Evolutionary conservation across 2,888 invertebrate species (phyloP).

Genomic region (Campaea margaritaria): DNA sequence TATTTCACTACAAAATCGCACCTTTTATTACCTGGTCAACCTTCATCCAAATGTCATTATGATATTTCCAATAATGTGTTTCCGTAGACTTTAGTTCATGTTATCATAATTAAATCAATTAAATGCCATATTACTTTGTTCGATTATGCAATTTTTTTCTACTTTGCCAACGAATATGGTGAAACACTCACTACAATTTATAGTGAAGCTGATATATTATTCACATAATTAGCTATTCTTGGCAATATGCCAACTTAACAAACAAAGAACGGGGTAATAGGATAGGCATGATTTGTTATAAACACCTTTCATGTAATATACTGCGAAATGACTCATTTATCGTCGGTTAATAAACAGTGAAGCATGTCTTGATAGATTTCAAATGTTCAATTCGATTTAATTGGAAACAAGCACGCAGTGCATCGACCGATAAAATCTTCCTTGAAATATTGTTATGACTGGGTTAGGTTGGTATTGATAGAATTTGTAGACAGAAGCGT

Average conservation of each 20-base stretch:
- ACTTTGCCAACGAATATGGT: slow-evolving; percentile 5
- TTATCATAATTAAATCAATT: slow-evolving; percentile 5
- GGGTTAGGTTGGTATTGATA: slow-evolving; percentile 23
- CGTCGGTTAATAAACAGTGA: slow-evolving; percentile 33
- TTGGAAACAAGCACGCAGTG: slow-evolving; percentile 35
- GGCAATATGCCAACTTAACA: slow-evolving; percentile 34
- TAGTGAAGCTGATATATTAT: slow-evolving; percentile 19
- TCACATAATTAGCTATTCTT: slow-evolving; percentile 27
- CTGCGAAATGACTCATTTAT: slow-evolving; percentile 32
- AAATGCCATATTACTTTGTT: slow-evolving; percentile 20
- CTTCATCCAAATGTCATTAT: slow-evolving; percentile 37
- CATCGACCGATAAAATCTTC: slow-evolving; percentile 40
- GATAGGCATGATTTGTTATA: slow-evolving; percentile 34
- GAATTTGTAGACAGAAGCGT: slow-evolving; percentile 24
- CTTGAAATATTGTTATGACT: slow-evolving; percentile 37
- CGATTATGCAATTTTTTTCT: slow-evolving; percentile 17
- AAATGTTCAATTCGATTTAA: slow-evolving; percentile 42
- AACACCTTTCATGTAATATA: slow-evolving; percentile 24
- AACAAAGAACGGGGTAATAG: slow-evolving; percentile 31
- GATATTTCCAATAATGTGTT: slow-evolving; percentile 24
- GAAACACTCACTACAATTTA: slow-evolving; percentile 9
- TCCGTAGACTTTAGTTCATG: slow-evolving; percentile 9
- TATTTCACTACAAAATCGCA: slow-evolving; percentile 1
- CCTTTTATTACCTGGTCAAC: slow-evolving; percentile 36
- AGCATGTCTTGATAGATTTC: slow-evolving; percentile 41